Percentiles rank a stretch among this genome's conserved stretches.
Conservation (phyloP, 2,888 invertebrate genomes). For the Brachycybe producta region DNA sequence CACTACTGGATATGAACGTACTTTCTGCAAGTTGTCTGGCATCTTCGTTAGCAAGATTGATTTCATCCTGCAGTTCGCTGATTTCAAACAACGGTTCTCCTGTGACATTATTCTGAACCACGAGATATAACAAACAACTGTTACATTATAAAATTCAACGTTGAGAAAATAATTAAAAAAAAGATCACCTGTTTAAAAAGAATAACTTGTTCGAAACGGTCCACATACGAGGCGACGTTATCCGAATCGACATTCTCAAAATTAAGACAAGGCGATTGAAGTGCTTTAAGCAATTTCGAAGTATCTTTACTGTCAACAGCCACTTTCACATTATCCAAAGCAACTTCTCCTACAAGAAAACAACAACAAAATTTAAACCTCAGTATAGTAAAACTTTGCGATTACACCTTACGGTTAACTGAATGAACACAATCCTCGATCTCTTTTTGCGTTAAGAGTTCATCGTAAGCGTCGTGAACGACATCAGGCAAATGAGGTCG, state of each 20-base stretch:
- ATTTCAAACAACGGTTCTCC: too few species aligned
- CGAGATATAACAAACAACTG: too few species aligned
- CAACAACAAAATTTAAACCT: neutral
- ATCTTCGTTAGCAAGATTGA: too few species aligned
- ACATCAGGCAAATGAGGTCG: slow-evolving; percentile 47
- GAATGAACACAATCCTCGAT: slow-evolving; percentile 55
- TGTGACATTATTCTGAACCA: too few species aligned
- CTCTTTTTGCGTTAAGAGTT: slow-evolving; percentile 54
- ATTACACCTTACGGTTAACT: slow-evolving; percentile 42
- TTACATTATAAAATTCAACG: too few species aligned
- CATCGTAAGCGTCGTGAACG: slow-evolving; percentile 55
- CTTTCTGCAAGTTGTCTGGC: too few species aligned
- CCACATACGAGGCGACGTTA: neutral
- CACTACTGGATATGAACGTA: too few species aligned
- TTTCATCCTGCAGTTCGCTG: too few species aligned
- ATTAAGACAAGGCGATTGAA: slow-evolving; percentile 13
- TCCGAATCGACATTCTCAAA: slow-evolving; percentile 5
- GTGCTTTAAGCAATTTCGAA: slow-evolving; percentile 15
- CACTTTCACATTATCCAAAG: slow-evolving; percentile 20
- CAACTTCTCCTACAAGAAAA: slow-evolving; percentile 10
- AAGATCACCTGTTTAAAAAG: too few species aligned
- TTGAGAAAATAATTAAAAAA: too few species aligned
- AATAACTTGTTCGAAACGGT: too few species aligned
- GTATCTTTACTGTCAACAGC: slow-evolving; percentile 18
- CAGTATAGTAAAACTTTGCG: neutral